Evolutionary conservation across 2,113 vertebrate species (phyloP).

Genomic region (Ploceus nigricollis): DNA sequence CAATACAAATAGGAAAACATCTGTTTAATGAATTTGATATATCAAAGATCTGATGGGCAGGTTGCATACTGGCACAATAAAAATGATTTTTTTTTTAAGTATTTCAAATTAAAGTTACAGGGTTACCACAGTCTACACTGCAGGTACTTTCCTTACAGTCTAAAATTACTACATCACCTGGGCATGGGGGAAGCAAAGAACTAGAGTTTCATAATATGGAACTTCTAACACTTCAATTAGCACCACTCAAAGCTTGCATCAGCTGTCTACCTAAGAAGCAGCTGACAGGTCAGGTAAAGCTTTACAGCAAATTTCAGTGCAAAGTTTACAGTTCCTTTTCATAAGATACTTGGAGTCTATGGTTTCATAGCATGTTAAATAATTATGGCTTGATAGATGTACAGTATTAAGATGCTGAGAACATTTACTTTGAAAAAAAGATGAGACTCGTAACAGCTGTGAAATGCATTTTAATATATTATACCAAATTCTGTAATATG

Average conservation of each 20-base stretch:
- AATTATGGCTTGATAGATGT: slow-evolving; percentile 79
- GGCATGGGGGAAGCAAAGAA: slow-evolving; percentile 63
- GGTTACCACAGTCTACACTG: slow-evolving; percentile 74
- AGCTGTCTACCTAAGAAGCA: slow-evolving; percentile 71
- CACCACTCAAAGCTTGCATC: slow-evolving; percentile 83
- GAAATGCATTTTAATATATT: slow-evolving; percentile 71
- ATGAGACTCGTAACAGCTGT: slow-evolving; percentile 58
- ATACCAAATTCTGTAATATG: slow-evolving; percentile 60
- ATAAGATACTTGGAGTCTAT: slow-evolving; percentile 70
- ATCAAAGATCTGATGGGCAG: slow-evolving; percentile 77
- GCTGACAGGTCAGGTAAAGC: slow-evolving; percentile 78
- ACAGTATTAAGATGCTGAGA: slow-evolving; percentile 70
- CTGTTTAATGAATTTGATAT: slow-evolving; percentile 75
- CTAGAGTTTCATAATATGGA: slow-evolving; percentile 67
- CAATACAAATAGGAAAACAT: slow-evolving; percentile 79
- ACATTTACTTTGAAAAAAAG: slow-evolving; percentile 60
- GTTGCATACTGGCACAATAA: slow-evolving; percentile 78
- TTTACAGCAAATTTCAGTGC: slow-evolving; percentile 79
- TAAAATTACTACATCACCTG: slow-evolving; percentile 80
- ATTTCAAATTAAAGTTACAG: slow-evolving; percentile 77
- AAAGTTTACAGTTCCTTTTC: slow-evolving; percentile 73
- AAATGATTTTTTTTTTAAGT: slow-evolving; percentile 55
- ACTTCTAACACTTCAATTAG: slow-evolving; percentile 81
- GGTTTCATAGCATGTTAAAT: slow-evolving; percentile 76
- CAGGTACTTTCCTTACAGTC: slow-evolving; percentile 71